Conservation (phyloP, 2,797 vertebrate genomes). For the Picus viridis region DNA sequence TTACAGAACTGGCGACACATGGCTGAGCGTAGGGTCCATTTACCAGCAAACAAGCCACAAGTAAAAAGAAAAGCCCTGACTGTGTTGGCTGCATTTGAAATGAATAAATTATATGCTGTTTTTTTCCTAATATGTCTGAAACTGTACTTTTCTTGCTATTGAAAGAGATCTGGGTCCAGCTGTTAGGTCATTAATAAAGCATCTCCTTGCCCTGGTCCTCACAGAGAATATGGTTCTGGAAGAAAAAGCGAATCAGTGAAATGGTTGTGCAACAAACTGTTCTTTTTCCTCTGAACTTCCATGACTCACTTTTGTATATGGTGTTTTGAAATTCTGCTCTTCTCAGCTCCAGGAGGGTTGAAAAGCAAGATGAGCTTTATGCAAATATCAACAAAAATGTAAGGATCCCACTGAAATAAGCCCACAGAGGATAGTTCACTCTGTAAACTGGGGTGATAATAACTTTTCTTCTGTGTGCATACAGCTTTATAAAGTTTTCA, state of each 20-base stretch:
- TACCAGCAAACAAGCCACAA: constrained; percentile 7
- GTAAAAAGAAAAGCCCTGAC: constrained; percentile 2
- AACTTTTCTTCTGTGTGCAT: not conserved
- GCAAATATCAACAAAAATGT: not conserved
- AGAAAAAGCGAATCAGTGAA: not conserved
- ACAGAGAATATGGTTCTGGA: not conserved
- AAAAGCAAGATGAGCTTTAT: not conserved
- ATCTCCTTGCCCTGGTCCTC: not conserved
- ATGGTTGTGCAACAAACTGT: not conserved
- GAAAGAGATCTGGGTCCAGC: not conserved
- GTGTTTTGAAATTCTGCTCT: not conserved
- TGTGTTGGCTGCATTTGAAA: not conserved
- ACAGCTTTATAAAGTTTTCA: not conserved
- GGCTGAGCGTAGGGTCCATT: not conserved
- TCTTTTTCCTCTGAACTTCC: not conserved
- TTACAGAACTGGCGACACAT: not conserved
- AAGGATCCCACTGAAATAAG: not conserved
- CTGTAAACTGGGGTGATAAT: not conserved
- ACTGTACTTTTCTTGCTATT: not conserved
- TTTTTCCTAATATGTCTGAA: not conserved
- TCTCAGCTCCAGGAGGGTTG: not conserved
- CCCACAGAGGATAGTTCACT: not conserved
- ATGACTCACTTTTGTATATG: not conserved
- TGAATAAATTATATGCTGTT: not conserved
- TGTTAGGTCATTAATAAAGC: constrained; percentile 8